A percentile compares a stretch with the other conserved stretches of the same genome.
Evolutionary conservation across 1,140 invertebrate genomes (phyloP).

Genomic region (Lepidostoma basale): DNA sequence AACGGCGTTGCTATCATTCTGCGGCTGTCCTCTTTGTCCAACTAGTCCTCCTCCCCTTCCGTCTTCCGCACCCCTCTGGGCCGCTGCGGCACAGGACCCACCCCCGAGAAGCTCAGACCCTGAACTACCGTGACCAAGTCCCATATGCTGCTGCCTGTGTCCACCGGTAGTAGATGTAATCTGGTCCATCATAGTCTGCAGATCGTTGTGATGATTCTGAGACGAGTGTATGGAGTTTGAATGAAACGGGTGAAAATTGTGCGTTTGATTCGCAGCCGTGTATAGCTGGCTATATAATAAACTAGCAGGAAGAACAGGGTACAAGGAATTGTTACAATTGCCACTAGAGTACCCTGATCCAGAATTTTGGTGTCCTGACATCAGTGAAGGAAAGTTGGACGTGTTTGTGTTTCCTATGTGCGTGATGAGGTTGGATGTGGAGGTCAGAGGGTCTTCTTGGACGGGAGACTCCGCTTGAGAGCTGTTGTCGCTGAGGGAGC

Average conservation of each 20-base stretch:
- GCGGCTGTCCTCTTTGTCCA: constrained; percentile 66
- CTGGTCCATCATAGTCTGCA: constrained; percentile 75
- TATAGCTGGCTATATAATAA: constrained; percentile 84
- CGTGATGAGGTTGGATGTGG: constrained; percentile 65
- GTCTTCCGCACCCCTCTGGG: constrained; percentile 64
- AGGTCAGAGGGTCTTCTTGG: constrained; percentile 73
- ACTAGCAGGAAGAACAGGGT: constrained; percentile 77
- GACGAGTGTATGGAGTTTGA: constrained; percentile 67
- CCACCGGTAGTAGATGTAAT: constrained; percentile 67
- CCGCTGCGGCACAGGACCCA: constrained; percentile 67
- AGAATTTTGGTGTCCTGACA: constrained; percentile 57
- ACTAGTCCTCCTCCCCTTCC: constrained; percentile 64
- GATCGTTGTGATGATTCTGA: constrained; percentile 68
- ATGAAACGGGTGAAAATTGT: constrained; percentile 72
- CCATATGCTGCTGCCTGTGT: constrained; percentile 63
- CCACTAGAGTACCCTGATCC: constrained; percentile 57
- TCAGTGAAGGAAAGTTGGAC: constrained; percentile 67
- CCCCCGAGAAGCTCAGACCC: constrained; percentile 66
- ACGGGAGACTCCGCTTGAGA: constrained; percentile 82
- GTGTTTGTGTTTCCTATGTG: constrained; percentile 61
- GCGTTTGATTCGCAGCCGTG: constrained; percentile 76
- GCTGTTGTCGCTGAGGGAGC: constrained; percentile 79
- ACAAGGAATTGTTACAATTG: constrained; percentile 71
- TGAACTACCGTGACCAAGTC: constrained; percentile 56
- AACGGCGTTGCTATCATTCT: constrained; percentile 68